Percentiles rank a stretch among this genome's conserved stretches.
Conservation (phyloP, 2,797 vertebrate genomes). For the Cirrhinus molitorella region DNA sequence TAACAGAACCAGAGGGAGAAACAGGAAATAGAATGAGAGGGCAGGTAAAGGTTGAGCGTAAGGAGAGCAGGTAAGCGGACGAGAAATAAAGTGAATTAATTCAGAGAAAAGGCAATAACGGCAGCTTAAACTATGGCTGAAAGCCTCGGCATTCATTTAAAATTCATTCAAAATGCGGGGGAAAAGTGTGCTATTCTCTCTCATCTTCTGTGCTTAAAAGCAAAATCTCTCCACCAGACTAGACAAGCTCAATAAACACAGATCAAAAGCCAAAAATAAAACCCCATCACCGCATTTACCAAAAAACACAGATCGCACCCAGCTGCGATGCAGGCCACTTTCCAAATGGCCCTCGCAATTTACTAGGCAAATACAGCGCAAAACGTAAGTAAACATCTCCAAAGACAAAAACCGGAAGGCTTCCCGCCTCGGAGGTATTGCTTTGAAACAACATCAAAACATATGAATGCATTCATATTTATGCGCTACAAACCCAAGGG, state of each 20-base stretch:
- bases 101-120: constrained; percentile 35
- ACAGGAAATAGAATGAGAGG: constrained; percentile 22
- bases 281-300: constrained; percentile 16
- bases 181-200: constrained; percentile 14
- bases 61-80: constrained; percentile 7
- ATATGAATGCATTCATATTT: constrained; percentile 66
- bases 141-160: constrained; percentile 15
- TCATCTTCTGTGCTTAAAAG: constrained; percentile 5
- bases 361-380: constrained; percentile 26
- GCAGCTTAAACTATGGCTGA: constrained; percentile 31
- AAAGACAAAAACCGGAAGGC: constrained; percentile 56
- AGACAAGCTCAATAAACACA: background rate
- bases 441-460: constrained; percentile 72
- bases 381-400: constrained; percentile 49
- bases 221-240: constrained; percentile 10
- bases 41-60: constrained; percentile 12
- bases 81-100: constrained; percentile 48
- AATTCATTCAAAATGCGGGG: background rate
- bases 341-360: background rate
- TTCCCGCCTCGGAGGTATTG: constrained; percentile 61
- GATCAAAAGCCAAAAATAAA: constrained; percentile 31
- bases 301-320: background rate
- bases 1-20: constrained; percentile 29
- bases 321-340: background rate
- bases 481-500: constrained; percentile 55